Evolutionary conservation across 2,797 vertebrate species (phyloP), one percentile per base, ranked within the genome.

Genomic region (Mus spretus): DNA sequence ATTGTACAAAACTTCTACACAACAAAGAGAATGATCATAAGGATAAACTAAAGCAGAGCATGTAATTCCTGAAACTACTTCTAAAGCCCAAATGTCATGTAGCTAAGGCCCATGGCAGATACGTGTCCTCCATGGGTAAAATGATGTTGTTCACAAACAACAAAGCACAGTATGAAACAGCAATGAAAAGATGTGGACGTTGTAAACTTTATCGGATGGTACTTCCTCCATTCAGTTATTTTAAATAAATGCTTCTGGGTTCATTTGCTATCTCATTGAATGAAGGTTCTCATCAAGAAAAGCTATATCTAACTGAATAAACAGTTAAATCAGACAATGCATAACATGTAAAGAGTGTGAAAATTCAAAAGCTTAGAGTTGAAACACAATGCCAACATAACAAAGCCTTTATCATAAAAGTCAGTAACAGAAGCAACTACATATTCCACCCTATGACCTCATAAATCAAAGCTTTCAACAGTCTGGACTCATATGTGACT

Each of bases 371-470:
- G 28, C 3, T 72, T 20, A 96, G 57, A 72, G 28, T 17, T 24
- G 82, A 87, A 83, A 50, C 34, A 79, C 34, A 83, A 34, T 12
- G 0, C 28, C 55, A 93, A 93, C 57, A 65, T 74, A 89, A 78
- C 31, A 89, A 22, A 70, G 7, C 85, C 31, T 77, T 72, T 99
- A 99, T 31, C 99, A 99, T 87, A 99, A 98, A 97, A 99, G 99
- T 95, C 99, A 99, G 97, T 99, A 99, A 26, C 99, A 47, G 74
- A 75, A 75, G 14, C 7, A 19, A n/a, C 34, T 70, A 70, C 67
- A 70, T n/a, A n/a, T 72, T 72, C 67, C 67, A 72, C 3, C 67
- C 67, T 72, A n/a, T n/a, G 3, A 72, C 20, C 67, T 72, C 67
- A 70, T 70, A 70, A n/a, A 70, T 70, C 67, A 70, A 19, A 19